Percentiles rank a stretch among this genome's conserved stretches.
Evolutionary conservation across 2,888 invertebrate genomes (phyloP).

Genomic region (Hirtodrosophila histrioides): DNA sequence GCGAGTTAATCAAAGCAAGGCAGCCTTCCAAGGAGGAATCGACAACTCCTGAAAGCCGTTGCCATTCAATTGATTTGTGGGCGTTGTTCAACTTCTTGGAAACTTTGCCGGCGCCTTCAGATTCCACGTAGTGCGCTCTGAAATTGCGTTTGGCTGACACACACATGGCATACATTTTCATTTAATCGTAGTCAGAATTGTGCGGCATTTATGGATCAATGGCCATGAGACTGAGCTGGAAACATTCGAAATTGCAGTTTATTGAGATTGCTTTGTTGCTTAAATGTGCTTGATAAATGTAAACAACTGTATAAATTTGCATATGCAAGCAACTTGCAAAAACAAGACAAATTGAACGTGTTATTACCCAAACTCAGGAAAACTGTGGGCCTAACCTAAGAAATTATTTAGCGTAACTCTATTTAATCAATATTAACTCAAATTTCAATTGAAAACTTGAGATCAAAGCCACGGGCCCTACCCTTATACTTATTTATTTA

Average conservation of each 20-base stretch:
- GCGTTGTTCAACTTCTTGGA: constrained; percentile 18
- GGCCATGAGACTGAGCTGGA: constrained; percentile 37
- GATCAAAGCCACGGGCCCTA: constrained; percentile 8
- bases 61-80: constrained; percentile 53
- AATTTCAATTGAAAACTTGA: constrained; percentile 3
- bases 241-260: constrained; percentile 27
- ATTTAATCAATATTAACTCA: not conserved
- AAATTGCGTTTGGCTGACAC: constrained; percentile 23
- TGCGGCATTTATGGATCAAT: constrained; percentile 52
- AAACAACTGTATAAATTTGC: constrained; percentile 48
- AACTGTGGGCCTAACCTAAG: not conserved
- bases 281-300: constrained; percentile 31
- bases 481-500: constrained; percentile 7
- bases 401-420: not conserved
- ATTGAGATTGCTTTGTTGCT: constrained; percentile 8
- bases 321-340: constrained; percentile 15
- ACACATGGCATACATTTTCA: constrained; percentile 27
- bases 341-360: constrained; percentile 2
- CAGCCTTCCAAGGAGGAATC: constrained; percentile 5
- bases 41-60: constrained; percentile 30
- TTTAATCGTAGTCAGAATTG: constrained; percentile 36
- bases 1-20: constrained; percentile 38
- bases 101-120: constrained; percentile 46
- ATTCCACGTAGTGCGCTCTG: constrained; percentile 8
- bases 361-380: not conserved